Evolutionary conservation across 2,113 vertebrate genomes (phyloP).

Genomic region (Oenanthe oenanthe): DNA sequence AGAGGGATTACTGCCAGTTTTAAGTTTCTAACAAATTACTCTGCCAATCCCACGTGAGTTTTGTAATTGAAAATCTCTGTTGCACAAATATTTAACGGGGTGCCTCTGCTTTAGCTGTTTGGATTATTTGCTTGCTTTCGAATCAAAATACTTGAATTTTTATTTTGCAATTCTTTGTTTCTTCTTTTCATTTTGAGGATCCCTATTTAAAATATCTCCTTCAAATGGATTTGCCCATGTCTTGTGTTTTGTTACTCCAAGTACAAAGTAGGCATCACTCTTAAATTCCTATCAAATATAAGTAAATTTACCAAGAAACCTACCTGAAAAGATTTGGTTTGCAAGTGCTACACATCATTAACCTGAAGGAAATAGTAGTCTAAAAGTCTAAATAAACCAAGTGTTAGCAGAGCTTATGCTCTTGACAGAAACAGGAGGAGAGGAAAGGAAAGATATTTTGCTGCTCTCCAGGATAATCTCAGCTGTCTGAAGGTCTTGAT

Average conservation of each 20-base stretch:
- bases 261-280: not conserved
- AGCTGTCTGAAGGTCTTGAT: not conserved
- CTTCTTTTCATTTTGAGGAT: not conserved
- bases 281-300: not conserved
- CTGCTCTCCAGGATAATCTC: not conserved
- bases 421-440: not conserved
- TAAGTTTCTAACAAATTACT: constrained; percentile 66
- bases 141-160: not conserved
- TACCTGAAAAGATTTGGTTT: not conserved
- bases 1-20: constrained; percentile 19
- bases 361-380: not conserved
- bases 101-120: not conserved
- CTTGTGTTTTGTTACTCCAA: not conserved
- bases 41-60: constrained; percentile 1
- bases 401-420: not conserved
- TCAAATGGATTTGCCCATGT: not conserved
- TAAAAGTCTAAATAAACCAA: not conserved
- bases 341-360: not conserved
- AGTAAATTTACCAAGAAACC: not conserved
- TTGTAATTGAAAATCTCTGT: constrained; percentile 36
- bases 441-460: not conserved
- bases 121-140: not conserved
- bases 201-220: not conserved
- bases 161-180: not conserved
- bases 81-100: not conserved